Percentiles rank a stretch among this genome's conserved stretches.
These are phyloP conservation scores for Platerodrilus igneus DNA, from an alignment of 2,888 invertebrate genomes.

Conservation along the genomic window DNA sequence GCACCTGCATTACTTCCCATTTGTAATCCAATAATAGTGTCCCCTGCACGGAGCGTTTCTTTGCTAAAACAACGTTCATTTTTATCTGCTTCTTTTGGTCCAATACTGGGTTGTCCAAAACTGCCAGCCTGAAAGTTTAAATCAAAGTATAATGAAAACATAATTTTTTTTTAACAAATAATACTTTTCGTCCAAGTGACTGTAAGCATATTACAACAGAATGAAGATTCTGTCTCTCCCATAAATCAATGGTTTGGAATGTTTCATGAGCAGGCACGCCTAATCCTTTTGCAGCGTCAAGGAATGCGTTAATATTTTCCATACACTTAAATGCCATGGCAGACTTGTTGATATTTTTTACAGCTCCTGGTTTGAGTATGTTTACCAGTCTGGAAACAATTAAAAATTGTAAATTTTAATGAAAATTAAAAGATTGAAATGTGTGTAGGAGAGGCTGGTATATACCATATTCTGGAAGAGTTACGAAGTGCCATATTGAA, in stretches of 20 bases:
- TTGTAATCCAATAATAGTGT: slow-evolving; percentile 89
- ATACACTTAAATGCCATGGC: slow-evolving; percentile 96
- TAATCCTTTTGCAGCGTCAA: slow-evolving; percentile 74
- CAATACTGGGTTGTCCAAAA: slow-evolving; percentile 83
- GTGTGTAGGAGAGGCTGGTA: slow-evolving; percentile 1
- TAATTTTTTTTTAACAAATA: too few relatives aligned
- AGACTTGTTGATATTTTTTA: slow-evolving; percentile 85
- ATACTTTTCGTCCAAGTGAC: slow-evolving; percentile 92
- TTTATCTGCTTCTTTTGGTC: slow-evolving; percentile 94
- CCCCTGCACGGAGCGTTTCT: slow-evolving; percentile 89
- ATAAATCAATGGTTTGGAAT: slow-evolving; percentile 96
- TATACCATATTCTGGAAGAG: neutral
- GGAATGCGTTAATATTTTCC: slow-evolving; percentile 96
- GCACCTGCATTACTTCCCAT: slow-evolving; percentile 98
- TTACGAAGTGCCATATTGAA: neutral
- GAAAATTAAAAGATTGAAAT: slow-evolving; percentile 14
- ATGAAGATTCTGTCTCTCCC: slow-evolving; percentile 94
- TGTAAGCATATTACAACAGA: slow-evolving; percentile 94
- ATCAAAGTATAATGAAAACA: neutral
- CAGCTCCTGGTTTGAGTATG: slow-evolving; percentile 74
- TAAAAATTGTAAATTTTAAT: too few relatives aligned
- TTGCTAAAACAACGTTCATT: slow-evolving; percentile 91
- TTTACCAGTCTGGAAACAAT: slow-evolving; percentile 70
- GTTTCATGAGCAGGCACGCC: slow-evolving; percentile 93
- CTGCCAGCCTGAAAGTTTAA: slow-evolving; percentile 60